Evolutionary conservation across 1,140 invertebrate species (phyloP), one percentile per base, ranked within the genome.

Genomic region (Zaprionus tsacasi): DNA sequence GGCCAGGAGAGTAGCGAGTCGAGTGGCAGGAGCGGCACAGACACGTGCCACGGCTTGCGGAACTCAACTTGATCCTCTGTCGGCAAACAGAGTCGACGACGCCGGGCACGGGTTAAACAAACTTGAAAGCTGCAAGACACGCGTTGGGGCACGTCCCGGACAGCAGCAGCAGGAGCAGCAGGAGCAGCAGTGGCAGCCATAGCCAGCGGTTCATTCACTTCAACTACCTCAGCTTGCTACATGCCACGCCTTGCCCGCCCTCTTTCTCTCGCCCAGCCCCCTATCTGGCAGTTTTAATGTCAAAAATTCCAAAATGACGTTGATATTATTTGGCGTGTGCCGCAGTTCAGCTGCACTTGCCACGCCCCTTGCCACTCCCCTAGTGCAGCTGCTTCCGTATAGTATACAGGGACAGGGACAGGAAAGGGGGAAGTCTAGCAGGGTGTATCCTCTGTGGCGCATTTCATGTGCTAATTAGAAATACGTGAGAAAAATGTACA

Each of bases 381-480:
- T 13, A 38, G 7, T 79, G 76, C 68, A 70, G 45, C 36, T 75
- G 64, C 54, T 17, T 45, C n/a, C 40, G 40, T 8, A 35, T 30
- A 5, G 27, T 3, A 3, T 4, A 3, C 6, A 2, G 27, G 13
- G 6, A 5, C 7, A 6, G 13, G 13, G 13, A 5, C 12, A 6
- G 38, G 6, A 6, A 8, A 21, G 21, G 40, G 40, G 6, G 2
- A 3, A 45, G 67, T 67, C 57, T 75, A 54, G 35, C 55, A 40
- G 67, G 66, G 58, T 58, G 65, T 30, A 50, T 45, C 60, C 71
- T 66, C 56, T 66, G 61, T 73, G 77, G 73, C 57, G 73, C 73
- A 79, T 78, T 76, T 64, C 70, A 70, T 76, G 80, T 82, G 81
- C 81, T 85, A 85, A 85, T 85, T 85, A 85, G 77, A 81, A 79